A percentile compares a stretch with the other conserved stretches of the same genome.
These are phyloP conservation scores for Cosmorhoe ocellata DNA, from an alignment of 2,888 invertebrate species.

Conservation along the genomic window DNA sequence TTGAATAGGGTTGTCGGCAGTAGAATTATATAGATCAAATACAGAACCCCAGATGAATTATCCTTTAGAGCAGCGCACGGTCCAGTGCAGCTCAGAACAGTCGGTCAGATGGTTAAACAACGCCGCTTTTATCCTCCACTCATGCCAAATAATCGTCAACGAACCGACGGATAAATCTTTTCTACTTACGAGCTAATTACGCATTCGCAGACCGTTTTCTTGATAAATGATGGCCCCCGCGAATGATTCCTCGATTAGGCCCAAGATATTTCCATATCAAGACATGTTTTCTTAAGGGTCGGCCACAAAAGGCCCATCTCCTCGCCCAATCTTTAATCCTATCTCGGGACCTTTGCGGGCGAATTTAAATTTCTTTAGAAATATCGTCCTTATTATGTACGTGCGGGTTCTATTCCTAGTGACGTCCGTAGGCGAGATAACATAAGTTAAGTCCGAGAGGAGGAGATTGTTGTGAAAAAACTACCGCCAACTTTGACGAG, in stretches of 20 bases:
- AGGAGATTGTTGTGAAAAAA: slow-evolving; percentile 83
- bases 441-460: slow-evolving; percentile 82
- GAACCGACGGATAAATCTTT: slow-evolving; percentile 53
- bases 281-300: slow-evolving; percentile 83
- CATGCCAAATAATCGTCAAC: slow-evolving; percentile 70
- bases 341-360: slow-evolving; percentile 82
- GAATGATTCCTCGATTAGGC: slow-evolving; percentile 79
- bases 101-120: slow-evolving; percentile 65
- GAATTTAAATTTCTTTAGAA: slow-evolving; percentile 83
- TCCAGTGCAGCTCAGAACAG: slow-evolving; percentile 66
- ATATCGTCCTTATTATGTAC: slow-evolving; percentile 82
- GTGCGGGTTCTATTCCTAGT: slow-evolving; percentile 81
- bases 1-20: slow-evolving; percentile 33
- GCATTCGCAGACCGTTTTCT: slow-evolving; percentile 69
- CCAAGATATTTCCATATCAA: slow-evolving; percentile 82
- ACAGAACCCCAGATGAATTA: slow-evolving; percentile 62
- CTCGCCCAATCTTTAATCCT: slow-evolving; percentile 82
- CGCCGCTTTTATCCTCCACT: slow-evolving; percentile 60
- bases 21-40: slow-evolving; percentile 54
- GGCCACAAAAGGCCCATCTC: slow-evolving; percentile 81
- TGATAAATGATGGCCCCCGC: slow-evolving; percentile 74
- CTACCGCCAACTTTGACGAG: slow-evolving; percentile 77
- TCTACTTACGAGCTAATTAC: slow-evolving; percentile 66
- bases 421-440: slow-evolving; percentile 80
- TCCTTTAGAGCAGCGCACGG: slow-evolving; percentile 70